Base-by-base conservation (phyloP, 2,888 invertebrate species). In the Sisyra terminalis region DNA sequence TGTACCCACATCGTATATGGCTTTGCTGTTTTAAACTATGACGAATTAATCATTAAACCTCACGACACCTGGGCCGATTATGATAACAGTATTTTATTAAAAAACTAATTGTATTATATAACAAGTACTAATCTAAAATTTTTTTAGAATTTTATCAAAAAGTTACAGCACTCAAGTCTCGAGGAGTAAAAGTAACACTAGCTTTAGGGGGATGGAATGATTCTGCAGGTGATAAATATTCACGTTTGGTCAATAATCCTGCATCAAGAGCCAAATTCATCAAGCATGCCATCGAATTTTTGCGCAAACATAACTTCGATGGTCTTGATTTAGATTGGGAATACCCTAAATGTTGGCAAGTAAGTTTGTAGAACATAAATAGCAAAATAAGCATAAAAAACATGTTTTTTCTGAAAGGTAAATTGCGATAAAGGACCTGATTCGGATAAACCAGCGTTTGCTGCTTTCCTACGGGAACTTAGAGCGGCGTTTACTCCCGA, bases 191-290 rank as follows among this genome's bases (percentile, higher is more conserved):
- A 58, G 86, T 90, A 0, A 75, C 84, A 0, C 63, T 94, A 9
- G 92, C 87, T 2, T 67, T 94, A 16, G 94, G 93, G n/a, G 93
- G 93, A 2, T 93, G 93, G 92, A 92, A 89, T 56, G 89, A 93
- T 59, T 92, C 89, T 0, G 79, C 77, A 29, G 88, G 87, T 0
- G 87, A 88, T 56, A 90, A 90, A 56, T 90, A 90, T 60, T 88
- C 88, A 16, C 72, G 80, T 45, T 59, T 90, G 15, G 89, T 88
- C 1, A 82, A 87, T 52, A 79, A 71, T 55, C 76, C 84, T 0
- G 58, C 70, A 2, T 76, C 85, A 0, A 70, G 89, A 40, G 67
- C 69, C 0, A 72, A 75, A 48, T 92, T 90, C 54, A 73, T 88
- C 7, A 67, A 69, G 4, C 80, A 89, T 51, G 78, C 76, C 0